Base-by-base conservation (phyloP, 1,140 invertebrate genomes). In the Formica exsecta region DNA sequence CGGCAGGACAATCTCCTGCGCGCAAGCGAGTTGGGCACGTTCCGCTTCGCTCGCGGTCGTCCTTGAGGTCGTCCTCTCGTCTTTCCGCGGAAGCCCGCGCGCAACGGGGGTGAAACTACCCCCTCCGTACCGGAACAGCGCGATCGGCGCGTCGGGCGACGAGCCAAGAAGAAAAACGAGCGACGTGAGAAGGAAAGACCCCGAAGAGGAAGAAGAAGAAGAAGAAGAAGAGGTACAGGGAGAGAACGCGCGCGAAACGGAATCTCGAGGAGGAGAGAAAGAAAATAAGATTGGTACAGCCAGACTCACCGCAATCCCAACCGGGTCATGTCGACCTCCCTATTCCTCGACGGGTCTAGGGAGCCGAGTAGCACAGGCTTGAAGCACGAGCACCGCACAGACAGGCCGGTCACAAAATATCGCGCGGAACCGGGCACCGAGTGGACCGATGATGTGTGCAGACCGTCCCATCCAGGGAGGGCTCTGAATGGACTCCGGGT, bases 381-480 rank as follows among this genome's bases (percentile, higher is more conserved):
- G 87, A 89, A 94, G 94, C 94, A 94, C 95, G 93, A 94, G 92
- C 92, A 94, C 93, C 94, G 83, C 87, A 83, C 90, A 85, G 86
- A 89, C 84, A 80, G 90, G 85, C 90, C 48, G 90, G 88, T 89
- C 88, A 92, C 89, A 92, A 91, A 93, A 93, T 92, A 91, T 91
- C 88, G 86, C 87, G 89, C 91, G 88, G 88, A 84, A 89, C 89
- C 88, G 85, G 90, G 88, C 81, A 92, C 92, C 91, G 91, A 86
- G 86, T 77, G 92, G 91, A 92, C 90, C 54, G 79, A 83, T 74
- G 88, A 80, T 85, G 90, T 92, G 87, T 92, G 91, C 89, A 89
- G 91, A 93, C 87, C 92, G 92, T 94, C 93, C 94, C 94, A 94
- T 94, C 93, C 94, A 93, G 93, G 94, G 92, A 93, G 93, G 93